phyloP scores from a whole-genome alignment of 2,113 vertebrate genomes.

The Oreochromis niloticus region DNA sequence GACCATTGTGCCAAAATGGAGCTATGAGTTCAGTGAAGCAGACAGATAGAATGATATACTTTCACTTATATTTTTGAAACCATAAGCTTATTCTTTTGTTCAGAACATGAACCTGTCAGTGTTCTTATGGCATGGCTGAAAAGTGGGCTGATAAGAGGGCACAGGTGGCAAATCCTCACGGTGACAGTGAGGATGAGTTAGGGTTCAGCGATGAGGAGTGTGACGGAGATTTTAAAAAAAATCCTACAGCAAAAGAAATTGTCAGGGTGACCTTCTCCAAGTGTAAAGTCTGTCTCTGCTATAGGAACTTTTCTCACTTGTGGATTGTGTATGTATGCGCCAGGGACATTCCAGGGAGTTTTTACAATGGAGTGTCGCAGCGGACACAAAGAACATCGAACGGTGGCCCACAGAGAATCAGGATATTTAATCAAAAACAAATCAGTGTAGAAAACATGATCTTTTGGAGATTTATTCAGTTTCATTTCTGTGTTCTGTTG shows the following conservation, averaged over 20 bases:
- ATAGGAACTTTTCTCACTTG: background rate
- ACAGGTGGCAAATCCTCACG: background rate
- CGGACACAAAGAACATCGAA: background rate
- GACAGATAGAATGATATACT: background rate
- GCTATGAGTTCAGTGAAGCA: background rate
- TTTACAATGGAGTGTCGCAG: background rate
- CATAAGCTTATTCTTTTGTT: background rate
- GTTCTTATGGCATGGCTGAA: background rate
- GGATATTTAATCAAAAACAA: background rate
- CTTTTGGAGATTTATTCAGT: background rate
- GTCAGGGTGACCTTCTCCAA: background rate
- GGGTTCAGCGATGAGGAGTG: background rate
- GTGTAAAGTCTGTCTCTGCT: background rate
- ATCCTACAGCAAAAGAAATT: background rate
- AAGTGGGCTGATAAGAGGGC: background rate
- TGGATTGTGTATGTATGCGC: background rate
- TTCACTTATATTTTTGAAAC: background rate
- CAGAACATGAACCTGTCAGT: background rate
- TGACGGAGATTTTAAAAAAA: rapidly evolving
- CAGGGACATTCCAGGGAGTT: background rate
- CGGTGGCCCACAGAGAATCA: background rate
- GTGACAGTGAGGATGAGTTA: background rate
- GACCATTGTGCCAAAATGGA: background rate
- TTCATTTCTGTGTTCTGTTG: background rate
- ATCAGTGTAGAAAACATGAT: background rate